A percentile compares a stretch with the other conserved stretches of the same genome.
These are phyloP conservation scores for Caenorhabditis inopinata DNA, from an alignment of 1,140 invertebrate genomes.

Conservation along the genomic window DNA sequence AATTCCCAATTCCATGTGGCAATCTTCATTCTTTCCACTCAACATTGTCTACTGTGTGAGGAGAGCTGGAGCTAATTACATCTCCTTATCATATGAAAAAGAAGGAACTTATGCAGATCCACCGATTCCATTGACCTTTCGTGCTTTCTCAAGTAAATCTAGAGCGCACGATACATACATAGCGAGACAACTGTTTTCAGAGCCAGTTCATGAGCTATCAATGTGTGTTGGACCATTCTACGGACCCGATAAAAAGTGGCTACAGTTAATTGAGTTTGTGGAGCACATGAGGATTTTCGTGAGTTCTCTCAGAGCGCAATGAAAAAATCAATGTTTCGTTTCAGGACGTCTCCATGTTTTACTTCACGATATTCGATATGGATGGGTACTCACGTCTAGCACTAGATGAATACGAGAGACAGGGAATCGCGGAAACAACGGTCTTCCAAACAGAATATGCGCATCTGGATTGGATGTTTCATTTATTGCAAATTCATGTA, in stretches of 20 bases:
- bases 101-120: neutral
- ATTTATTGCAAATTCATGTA: neutral
- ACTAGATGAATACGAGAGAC: neutral
- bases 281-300: conserved; percentile 13
- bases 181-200: neutral
- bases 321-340: neutral
- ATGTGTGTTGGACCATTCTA: conserved; percentile 7
- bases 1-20: conserved; percentile 14
- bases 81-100: neutral
- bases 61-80: neutral
- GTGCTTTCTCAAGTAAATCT: too few relatives aligned
- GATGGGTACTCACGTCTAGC: neutral
- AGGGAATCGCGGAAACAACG: neutral
- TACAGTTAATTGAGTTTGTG: neutral
- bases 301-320: neutral
- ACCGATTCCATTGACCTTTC: neutral
- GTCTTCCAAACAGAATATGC: conserved; percentile 3
- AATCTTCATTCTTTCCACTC: neutral
- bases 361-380: neutral
- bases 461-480: conserved; percentile 22
- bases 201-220: neutral
- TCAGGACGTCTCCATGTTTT: conserved; percentile 12
- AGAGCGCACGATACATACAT: too few relatives aligned
- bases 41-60: conserved; percentile 16
- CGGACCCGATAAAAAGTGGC: neutral